Conservation (phyloP, 2,888 invertebrate species). For the Calliopum simillimum region DNA sequence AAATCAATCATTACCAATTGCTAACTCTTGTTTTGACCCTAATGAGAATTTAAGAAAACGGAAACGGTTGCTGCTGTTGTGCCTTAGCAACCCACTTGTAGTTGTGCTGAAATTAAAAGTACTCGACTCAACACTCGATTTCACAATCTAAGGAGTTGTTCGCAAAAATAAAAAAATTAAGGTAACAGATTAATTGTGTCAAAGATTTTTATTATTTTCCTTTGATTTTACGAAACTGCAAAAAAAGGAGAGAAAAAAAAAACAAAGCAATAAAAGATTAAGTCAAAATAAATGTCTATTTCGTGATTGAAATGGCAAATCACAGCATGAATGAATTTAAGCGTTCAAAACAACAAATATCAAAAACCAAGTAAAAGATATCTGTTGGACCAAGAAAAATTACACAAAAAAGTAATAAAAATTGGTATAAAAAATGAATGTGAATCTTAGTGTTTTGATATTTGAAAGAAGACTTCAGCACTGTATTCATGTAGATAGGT, state of each 20-base stretch:
- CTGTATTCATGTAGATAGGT: too few species aligned
- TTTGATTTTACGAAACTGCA: not conserved
- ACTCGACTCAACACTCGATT: not conserved
- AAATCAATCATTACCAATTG: constrained; percentile 12
- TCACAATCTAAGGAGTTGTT: not conserved
- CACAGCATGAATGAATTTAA: constrained; percentile 14
- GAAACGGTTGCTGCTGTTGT: constrained; percentile 17
- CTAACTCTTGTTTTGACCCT: constrained; percentile 1
- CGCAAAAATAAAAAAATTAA: not conserved
- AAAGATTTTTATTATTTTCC: not conserved
- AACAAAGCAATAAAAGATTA: not conserved
- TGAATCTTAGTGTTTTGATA: too few species aligned
- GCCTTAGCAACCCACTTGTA: not conserved
- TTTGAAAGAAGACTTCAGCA: too few species aligned
- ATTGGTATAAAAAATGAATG: too few species aligned
- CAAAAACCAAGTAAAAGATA: not conserved
- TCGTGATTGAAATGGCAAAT: constrained; percentile 29
- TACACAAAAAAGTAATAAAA: too few species aligned
- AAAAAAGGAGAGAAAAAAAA: not conserved
- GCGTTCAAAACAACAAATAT: not conserved
- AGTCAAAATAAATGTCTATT: constrained; percentile 1
- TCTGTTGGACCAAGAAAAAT: too few species aligned
- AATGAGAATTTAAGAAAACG: constrained; percentile 26
- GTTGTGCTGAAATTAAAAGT: not conserved
- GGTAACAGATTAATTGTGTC: not conserved